These are phyloP conservation scores for Drosophila seguyi DNA, from an alignment of 1,140 invertebrate genomes.

Conservation along the genomic window DNA sequence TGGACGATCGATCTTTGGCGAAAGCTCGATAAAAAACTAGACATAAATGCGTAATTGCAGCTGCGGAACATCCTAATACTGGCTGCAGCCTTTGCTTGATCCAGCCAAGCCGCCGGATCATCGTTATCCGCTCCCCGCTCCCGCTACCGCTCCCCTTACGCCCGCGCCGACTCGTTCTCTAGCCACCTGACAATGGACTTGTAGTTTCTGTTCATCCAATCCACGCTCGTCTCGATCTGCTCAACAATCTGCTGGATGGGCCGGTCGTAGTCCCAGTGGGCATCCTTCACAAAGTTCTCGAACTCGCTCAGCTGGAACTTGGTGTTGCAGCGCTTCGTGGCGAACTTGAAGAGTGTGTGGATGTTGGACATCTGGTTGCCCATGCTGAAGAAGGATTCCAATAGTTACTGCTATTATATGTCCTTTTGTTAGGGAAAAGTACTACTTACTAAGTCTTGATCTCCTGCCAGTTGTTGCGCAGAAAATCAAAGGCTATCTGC, in stretches of 20 bases:
- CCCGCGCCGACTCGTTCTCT: conserved; percentile 43
- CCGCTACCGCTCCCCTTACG: conserved; percentile 1
- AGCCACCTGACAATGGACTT: conserved; percentile 91
- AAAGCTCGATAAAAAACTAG: conserved; percentile 55
- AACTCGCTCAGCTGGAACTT: conserved; percentile 91
- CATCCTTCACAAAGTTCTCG: conserved; percentile 88
- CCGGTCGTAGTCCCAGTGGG: conserved; percentile 88
- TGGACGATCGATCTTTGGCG: conserved; percentile 54
- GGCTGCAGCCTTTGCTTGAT: conserved; percentile 51
- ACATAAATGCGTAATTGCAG: conserved; percentile 60
- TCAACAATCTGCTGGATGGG: conserved; percentile 92
- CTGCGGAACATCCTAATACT: conserved; percentile 61
- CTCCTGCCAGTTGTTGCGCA: conserved; percentile 90
- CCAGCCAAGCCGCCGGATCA: conserved; percentile 36
- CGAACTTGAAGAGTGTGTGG: conserved; percentile 90
- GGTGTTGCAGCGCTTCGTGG: conserved; percentile 90
- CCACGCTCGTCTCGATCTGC: conserved; percentile 91
- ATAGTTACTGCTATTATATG: neutral
- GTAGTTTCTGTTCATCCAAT: conserved; percentile 92
- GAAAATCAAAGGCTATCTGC: conserved; percentile 90
- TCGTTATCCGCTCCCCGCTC: neutral
- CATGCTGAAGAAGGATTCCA: conserved; percentile 86
- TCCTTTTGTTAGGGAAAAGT: no score
- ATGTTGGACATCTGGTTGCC: conserved; percentile 89
- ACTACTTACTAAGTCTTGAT: conserved; percentile 90